A percentile compares a stretch with the other conserved stretches of the same genome.
phyloP scores from a whole-genome alignment of 2,888 invertebrate species.

The Adineta ricciae region DNA sequence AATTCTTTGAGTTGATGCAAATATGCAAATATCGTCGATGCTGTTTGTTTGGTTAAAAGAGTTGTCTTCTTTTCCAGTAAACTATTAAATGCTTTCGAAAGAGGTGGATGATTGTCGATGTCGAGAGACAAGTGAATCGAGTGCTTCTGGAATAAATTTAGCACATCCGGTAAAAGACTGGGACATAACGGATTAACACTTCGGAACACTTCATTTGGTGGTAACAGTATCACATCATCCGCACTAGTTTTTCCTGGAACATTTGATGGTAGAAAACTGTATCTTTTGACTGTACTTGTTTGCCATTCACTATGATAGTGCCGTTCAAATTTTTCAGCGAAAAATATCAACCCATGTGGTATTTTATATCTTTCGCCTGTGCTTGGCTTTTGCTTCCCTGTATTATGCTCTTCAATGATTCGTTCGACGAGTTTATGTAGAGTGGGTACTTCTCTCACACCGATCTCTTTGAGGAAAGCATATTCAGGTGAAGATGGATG shows the following conservation, averaged over 20 bases:
- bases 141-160: not conserved
- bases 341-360: not conserved
- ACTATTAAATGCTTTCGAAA: not conserved
- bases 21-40: not conserved
- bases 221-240: not conserved
- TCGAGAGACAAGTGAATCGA: not conserved
- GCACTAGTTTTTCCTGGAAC: not conserved
- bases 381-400: not conserved
- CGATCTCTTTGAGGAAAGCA: not conserved
- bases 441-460: not conserved
- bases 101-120: not conserved
- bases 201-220: not conserved
- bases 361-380: not conserved
- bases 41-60: not conserved
- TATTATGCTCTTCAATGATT: not conserved
- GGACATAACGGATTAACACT: not conserved
- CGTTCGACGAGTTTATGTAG: not conserved
- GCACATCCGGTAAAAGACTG: not conserved
- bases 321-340: not conserved
- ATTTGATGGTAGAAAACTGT: not conserved
- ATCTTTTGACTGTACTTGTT: not conserved
- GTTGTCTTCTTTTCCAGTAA: not conserved
- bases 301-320: not conserved
- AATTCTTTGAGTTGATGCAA: not conserved
- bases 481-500: not conserved